Conservation (phyloP, 2,797 vertebrate species). For the Pseudochirops cupreus region DNA sequence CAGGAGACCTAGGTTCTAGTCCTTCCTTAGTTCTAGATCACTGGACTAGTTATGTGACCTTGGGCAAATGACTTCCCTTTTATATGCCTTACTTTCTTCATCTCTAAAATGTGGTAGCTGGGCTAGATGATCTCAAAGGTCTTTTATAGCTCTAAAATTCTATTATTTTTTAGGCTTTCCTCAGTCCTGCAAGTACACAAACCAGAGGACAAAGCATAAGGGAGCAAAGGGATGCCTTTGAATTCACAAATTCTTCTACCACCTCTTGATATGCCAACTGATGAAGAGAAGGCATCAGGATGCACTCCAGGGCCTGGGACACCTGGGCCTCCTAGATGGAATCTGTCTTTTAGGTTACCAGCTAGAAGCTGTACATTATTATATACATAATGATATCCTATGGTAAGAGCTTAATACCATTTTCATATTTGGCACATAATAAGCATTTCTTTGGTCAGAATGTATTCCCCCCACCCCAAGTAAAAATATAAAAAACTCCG, state of each 20-base stretch:
- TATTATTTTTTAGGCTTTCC: slow-evolving; percentile 35
- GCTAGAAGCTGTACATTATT: slow-evolving; percentile 57
- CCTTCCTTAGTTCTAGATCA: not conserved
- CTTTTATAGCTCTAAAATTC: slow-evolving; percentile 13
- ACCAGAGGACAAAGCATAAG: slow-evolving; percentile 31
- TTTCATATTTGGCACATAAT: slow-evolving; percentile 59
- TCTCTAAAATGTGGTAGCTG: not conserved
- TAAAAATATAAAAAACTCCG: slow-evolving; percentile 29
- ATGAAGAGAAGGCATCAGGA: slow-evolving; percentile 49
- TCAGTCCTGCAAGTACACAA: slow-evolving; percentile 10
- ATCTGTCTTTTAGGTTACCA: slow-evolving; percentile 31
- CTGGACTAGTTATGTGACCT: slow-evolving; percentile 44
- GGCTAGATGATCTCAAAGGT: slow-evolving; percentile 15
- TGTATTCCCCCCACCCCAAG: slow-evolving; percentile 15
- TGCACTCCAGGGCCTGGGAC: slow-evolving; percentile 34
- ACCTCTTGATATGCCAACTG: slow-evolving; percentile 27
- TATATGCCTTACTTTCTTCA: slow-evolving; percentile 32
- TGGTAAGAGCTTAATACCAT: slow-evolving; percentile 56
- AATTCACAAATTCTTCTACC: slow-evolving; percentile 11
- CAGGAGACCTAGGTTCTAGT: slow-evolving; percentile 57
- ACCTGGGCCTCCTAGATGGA: slow-evolving; percentile 4
- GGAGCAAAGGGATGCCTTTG: slow-evolving; percentile 31
- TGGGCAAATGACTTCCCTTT: slow-evolving; percentile 32
- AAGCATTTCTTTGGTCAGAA: slow-evolving; percentile 44
- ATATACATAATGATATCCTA: slow-evolving; percentile 44